Evolutionary conservation across 2,797 vertebrate genomes (phyloP), one percentile per base, ranked within the genome.

Genomic region (Tapirus indicus): DNA sequence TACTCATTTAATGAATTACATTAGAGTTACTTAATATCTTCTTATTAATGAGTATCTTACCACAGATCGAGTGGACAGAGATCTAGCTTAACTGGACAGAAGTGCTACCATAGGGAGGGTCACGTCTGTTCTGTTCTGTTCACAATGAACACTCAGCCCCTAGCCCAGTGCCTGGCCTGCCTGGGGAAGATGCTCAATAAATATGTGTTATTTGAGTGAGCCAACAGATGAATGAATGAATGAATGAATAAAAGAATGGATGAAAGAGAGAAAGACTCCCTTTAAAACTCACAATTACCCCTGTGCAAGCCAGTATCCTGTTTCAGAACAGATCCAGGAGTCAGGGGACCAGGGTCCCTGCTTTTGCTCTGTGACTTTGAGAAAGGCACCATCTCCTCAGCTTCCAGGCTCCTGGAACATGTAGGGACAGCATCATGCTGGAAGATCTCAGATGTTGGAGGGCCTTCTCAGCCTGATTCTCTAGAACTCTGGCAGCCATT

Each of bases 371-470:
- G 35, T 52, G 66, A 38, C 20, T 64, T 41, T 72, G 66, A 71
- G 71, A 85, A 79, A 87, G 7, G 10, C n/a, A 23, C 10, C 29
- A 20, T 11, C 32, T 49, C 21, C 29, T 18, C 29, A 18, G 12
- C 6, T 35, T 27, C 18, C 7, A 7, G 52, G 35, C 5, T 74
- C 16, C 11, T 4, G 23, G 7, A 58, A 54, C 6, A 11, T 0
- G 5, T n/a, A 71, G 44, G 5, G 8, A 60, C 14, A 12, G 23
- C 10, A 21, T 3, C 0, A 0, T 2, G 1, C 8, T 29, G 44
- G 10, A 62, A 58, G 13, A 52, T 23, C 23, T 89, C 25, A 32
- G 47, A 9, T 35, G n/a, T 71, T 54, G 41, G 27, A 52, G 8
- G 8, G 4, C 3, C 14, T 69, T 66, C 41, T 66, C 75, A 83